These are phyloP conservation scores for Tetrax tetrax DNA, from an alignment of 2,113 vertebrate species.

Conservation along the genomic window DNA sequence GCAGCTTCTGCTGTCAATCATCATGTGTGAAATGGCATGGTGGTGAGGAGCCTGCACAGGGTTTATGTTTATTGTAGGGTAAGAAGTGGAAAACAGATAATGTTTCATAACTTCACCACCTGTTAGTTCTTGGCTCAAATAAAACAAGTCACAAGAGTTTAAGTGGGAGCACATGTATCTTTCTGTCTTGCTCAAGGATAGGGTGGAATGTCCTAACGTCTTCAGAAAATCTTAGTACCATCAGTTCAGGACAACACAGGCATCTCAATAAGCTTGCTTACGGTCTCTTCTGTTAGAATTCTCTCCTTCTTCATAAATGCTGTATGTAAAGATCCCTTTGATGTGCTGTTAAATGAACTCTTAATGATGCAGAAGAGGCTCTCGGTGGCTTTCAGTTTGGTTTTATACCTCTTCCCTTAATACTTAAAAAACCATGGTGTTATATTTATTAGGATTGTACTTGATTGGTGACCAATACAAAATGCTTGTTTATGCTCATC, in stretches of 20 bases:
- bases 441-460: background rate
- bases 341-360: background rate
- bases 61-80: conserved; percentile 61
- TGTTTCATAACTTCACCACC: conserved; percentile 75
- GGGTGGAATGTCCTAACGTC: conserved; percentile 45
- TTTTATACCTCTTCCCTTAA: background rate
- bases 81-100: conserved; percentile 66
- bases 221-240: conserved; percentile 44
- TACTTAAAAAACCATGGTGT: background rate
- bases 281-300: conserved; percentile 35
- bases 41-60: conserved; percentile 60
- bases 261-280: background rate
- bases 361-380: background rate
- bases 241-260: background rate
- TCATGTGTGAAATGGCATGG: conserved; percentile 72
- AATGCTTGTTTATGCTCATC: conserved; percentile 12
- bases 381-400: background rate
- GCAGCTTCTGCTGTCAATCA: conserved; percentile 94
- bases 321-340: conserved; percentile 47
- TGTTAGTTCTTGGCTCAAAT: conserved; percentile 73
- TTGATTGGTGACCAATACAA: background rate
- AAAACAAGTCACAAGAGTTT: conserved; percentile 56
- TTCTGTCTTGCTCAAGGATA: conserved; percentile 52
- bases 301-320: background rate
- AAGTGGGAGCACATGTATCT: conserved; percentile 44